These are phyloP conservation scores for Cyprinodon brontotheroides DNA, from an alignment of 2,113 vertebrate species.

Conservation along the genomic window DNA sequence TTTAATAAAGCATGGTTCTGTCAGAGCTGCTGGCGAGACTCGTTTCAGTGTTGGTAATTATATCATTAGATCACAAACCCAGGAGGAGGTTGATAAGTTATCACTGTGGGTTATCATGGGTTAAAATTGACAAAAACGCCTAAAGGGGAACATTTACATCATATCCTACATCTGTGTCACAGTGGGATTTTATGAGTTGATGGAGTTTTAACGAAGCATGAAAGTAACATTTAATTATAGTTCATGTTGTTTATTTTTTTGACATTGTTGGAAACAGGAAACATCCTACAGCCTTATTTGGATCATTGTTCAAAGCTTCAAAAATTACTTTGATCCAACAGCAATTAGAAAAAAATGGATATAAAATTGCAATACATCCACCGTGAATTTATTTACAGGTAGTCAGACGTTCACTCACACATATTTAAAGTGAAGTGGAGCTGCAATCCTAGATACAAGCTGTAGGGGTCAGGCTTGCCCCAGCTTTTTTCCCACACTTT, in stretches of 20 bases:
- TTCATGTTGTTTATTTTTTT: not conserved
- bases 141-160: not conserved
- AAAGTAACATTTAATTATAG: conserved; percentile 1
- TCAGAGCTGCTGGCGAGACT: not conserved
- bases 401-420: not conserved
- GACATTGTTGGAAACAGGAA: not conserved
- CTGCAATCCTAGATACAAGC: conserved; percentile 40
- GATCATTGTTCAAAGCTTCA: not conserved
- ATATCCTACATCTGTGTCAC: not conserved
- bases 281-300: not conserved
- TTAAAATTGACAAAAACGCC: not conserved
- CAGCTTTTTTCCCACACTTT: conserved; percentile 12
- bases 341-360: not conserved
- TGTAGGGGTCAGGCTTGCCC: conserved; percentile 64
- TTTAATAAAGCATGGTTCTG: not conserved
- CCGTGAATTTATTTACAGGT: not conserved
- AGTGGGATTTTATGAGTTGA: not conserved
- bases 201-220: not conserved
- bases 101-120: not conserved
- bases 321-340: not conserved
- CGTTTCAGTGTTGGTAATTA: not conserved
- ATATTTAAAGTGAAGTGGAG: not conserved
- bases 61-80: not conserved
- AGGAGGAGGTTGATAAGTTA: not conserved
- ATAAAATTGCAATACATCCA: not conserved